phyloP scores from a whole-genome alignment of 2,113 vertebrate species.

The Myiozetetes cayanensis region DNA sequence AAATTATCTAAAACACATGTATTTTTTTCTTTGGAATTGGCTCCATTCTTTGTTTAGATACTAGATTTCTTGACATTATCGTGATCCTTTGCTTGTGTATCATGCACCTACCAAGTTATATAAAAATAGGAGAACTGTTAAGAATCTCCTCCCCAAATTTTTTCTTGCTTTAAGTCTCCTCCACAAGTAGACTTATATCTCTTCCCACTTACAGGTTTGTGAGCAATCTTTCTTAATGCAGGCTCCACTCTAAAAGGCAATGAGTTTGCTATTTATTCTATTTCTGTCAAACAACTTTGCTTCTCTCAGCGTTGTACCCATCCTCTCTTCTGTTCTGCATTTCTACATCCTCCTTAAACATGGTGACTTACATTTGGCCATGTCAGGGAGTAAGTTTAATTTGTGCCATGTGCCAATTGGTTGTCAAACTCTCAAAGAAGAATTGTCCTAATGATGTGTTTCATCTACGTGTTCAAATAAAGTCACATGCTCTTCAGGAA shows the following conservation, averaged over 20 bases:
- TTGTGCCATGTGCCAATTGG: background rate
- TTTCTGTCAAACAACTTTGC: background rate
- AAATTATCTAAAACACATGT: background rate
- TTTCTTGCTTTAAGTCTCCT: background rate
- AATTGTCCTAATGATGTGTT: background rate
- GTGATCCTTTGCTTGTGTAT: background rate
- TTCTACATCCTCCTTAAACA: background rate
- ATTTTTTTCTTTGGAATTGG: background rate
- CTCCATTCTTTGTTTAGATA: background rate
- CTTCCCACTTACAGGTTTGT: background rate
- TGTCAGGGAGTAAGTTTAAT: background rate
- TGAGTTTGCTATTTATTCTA: background rate
- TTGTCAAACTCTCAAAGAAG: background rate
- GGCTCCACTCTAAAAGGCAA: background rate
- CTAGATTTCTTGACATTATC: background rate
- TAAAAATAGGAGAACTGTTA: background rate
- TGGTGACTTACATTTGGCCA: background rate
- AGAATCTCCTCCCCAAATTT: background rate
- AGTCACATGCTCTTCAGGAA: background rate
- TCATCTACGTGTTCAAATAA: accelerated
- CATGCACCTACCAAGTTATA: background rate
- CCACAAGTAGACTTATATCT: background rate
- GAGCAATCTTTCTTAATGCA: background rate
- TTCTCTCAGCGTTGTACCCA: background rate
- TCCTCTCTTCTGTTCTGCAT: background rate